These are phyloP conservation scores for Myripristis murdjan DNA, from an alignment of 2,797 vertebrate genomes.

Conservation along the genomic window DNA sequence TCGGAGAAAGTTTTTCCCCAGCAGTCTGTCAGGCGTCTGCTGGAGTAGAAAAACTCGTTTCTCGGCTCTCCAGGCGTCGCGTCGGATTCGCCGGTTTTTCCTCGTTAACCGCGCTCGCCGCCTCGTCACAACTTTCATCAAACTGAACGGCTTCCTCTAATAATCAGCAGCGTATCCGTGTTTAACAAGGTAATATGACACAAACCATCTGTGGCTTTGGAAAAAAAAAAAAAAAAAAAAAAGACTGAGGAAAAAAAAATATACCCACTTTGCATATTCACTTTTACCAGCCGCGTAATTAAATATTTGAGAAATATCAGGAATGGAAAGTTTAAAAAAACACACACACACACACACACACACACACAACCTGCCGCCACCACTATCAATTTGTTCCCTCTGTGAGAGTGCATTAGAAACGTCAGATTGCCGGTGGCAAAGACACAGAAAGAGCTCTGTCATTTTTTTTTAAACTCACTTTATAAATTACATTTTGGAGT, in stretches of 20 bases:
- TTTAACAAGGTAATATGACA: slow-evolving; percentile 67
- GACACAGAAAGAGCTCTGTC: slow-evolving; percentile 79
- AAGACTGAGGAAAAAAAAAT: slow-evolving; percentile 36
- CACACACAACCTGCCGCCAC: slow-evolving; percentile 67
- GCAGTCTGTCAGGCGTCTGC: background rate
- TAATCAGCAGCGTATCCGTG: slow-evolving; percentile 48
- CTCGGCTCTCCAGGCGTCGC: slow-evolving; percentile 31
- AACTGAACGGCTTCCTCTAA: slow-evolving; percentile 42
- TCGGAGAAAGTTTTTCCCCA: slow-evolving; percentile 10
- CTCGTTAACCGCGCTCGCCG: slow-evolving; percentile 29
- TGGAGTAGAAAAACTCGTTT: slow-evolving; percentile 36
- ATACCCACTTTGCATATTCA: slow-evolving; percentile 78
- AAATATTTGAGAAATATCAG: slow-evolving; percentile 87
- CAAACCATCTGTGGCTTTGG: slow-evolving; percentile 54
- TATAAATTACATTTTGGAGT: slow-evolving; percentile 85
- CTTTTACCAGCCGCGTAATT: slow-evolving; percentile 84
- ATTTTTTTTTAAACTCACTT: slow-evolving; percentile 78
- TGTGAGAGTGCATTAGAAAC: slow-evolving; percentile 81
- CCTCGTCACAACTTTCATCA: slow-evolving; percentile 52
- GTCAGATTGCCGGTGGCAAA: slow-evolving; percentile 82
- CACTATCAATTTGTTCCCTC: slow-evolving; percentile 79
- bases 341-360: too few species aligned
- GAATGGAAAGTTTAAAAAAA: slow-evolving; percentile 73
- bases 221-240: slow-evolving; percentile 9
- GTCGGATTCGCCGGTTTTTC: background rate